Conservation (phyloP, 2,888 invertebrate genomes). For the Lutraria lutraria region DNA sequence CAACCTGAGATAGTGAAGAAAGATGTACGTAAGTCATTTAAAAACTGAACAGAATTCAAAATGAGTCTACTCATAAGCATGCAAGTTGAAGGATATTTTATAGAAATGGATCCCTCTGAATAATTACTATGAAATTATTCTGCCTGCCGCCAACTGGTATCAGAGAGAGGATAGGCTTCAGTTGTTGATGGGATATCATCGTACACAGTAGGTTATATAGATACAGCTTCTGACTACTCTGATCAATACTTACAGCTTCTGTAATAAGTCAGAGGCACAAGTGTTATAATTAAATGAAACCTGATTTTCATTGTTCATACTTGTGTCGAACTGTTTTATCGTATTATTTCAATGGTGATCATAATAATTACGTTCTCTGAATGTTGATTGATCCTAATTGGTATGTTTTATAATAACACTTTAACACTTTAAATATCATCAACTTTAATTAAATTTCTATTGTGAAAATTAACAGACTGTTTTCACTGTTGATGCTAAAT, state of each 20-base stretch:
- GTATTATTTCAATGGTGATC: not conserved
- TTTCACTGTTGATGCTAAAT: not conserved
- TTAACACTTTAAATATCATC: not conserved
- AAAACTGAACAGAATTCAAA: constrained; percentile 13
- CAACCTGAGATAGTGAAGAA: constrained; percentile 1
- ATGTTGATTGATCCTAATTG: not conserved
- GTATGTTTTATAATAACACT: not conserved
- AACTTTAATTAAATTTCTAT: not conserved
- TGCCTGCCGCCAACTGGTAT: not conserved
- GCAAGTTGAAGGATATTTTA: constrained; percentile 1
- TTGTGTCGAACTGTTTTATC: not conserved
- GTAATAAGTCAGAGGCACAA: constrained; percentile 8
- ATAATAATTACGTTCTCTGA: not conserved
- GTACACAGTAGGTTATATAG: not conserved
- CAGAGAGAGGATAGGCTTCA: not conserved
- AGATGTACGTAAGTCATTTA: not conserved
- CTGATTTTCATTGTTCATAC: constrained; percentile 23
- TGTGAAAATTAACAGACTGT: not conserved
- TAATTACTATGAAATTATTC: constrained; percentile 1
- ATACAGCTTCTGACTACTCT: not conserved
- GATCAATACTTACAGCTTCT: constrained; percentile 7
- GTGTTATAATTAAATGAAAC: constrained; percentile 25
- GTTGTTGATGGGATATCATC: not conserved
- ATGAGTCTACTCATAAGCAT: not conserved
- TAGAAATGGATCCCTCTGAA: not conserved